Evolutionary conservation across 2,797 vertebrate genomes (phyloP), one percentile per base, ranked within the genome.

Genomic region (Darevskia nairensis): DNA sequence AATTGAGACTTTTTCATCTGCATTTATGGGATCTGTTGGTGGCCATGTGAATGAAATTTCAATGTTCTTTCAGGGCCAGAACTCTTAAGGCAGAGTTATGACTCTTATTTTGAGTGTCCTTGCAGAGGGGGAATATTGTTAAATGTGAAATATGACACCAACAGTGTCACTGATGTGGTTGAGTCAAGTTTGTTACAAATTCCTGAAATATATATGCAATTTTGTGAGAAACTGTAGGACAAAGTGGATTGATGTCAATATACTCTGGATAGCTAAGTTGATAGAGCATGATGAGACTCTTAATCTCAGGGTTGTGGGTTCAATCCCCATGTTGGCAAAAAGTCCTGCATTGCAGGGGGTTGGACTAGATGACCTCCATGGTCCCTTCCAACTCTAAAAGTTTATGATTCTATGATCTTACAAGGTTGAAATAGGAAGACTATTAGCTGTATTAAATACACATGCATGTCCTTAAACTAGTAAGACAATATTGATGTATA

Each of bases 1-100:
- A 41, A 3, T 46, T 85, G 76, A 15, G 78, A 77, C 88, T 86
- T 86, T 87, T 93, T 29, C 5, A 7, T 66, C 90, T 94, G 89
- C 84, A n/a, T 93, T 94, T 90, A 91, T 69, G 89, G 71, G 82
- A 81, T 91, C 90, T 92, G 86, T 55, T 90, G 86, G 76, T 86
- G 86, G 84, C 84, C 86, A 90, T 89, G 39, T 78, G 39, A 69
- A 94, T 78, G 94, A 92, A 90, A 91, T 91, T 90, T 89, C 68
- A 84, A 41, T 89, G 79, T 71, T 74, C 86, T 86, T 72, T 84
- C 39, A 10, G 79, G 84, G 69, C 92, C 88, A 92, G 82, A 90
- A 89, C 89, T 76, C 50, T 55, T 85, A 46, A 82, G 84, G 75
- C 61, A 91, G 79, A 93, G 92, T 89, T 85, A 35, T 86, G 84